Evolutionary conservation across 2,797 vertebrate genomes (phyloP).

Genomic region (Lophotriccus pileatus): DNA sequence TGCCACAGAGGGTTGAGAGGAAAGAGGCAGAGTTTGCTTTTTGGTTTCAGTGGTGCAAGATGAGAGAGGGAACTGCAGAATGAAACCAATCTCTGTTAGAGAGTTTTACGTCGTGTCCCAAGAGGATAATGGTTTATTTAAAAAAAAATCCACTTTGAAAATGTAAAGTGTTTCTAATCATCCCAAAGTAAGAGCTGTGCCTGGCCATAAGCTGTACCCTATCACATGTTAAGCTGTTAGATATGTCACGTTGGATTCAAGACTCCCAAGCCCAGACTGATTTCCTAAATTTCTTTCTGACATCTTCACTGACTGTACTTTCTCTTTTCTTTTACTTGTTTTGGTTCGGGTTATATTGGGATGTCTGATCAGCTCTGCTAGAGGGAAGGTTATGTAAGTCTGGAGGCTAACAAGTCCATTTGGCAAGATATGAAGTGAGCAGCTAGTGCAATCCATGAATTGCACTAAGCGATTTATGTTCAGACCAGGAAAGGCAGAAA

Average conservation of each 20-base stretch:
- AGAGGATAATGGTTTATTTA: not conserved
- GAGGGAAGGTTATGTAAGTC: not conserved
- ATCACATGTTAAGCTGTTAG: not conserved
- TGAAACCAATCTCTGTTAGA: not conserved
- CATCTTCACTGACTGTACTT: not conserved
- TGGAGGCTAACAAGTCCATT: not conserved
- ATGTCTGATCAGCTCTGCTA: not conserved
- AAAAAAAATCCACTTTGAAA: not conserved
- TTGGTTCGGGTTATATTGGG: not conserved
- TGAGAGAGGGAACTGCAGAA: not conserved
- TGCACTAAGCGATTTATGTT: not conserved
- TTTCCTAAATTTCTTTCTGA: not conserved
- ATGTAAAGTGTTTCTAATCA: not conserved
- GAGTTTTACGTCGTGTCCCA: not conserved
- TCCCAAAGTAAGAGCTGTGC: not conserved
- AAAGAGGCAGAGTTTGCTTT: not conserved
- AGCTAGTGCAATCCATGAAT: not conserved
- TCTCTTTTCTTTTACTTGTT: not conserved
- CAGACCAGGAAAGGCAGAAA: slow-evolving; percentile 10
- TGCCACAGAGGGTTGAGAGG: not conserved
- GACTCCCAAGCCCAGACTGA: not conserved
- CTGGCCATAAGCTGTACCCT: not conserved
- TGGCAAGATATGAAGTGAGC: slow-evolving; percentile 12
- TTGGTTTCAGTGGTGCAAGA: not conserved
- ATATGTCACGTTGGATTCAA: not conserved